phyloP scores from a whole-genome alignment of 1,140 invertebrate species.

The Formica selysi region DNA sequence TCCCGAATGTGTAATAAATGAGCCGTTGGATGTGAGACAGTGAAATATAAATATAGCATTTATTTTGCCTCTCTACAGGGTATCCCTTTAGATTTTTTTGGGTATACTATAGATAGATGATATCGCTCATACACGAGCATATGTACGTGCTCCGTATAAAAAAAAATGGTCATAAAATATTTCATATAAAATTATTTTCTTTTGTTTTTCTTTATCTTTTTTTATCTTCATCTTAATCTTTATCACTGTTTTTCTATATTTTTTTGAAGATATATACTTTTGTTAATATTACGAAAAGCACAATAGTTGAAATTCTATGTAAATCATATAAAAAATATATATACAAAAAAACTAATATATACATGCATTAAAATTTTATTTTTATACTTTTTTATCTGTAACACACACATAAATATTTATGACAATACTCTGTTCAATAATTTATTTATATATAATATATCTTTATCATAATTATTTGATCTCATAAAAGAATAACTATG shows the following conservation, averaged over 20 bases:
- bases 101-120: not conserved
- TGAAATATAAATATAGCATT: not conserved
- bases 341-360: not conserved
- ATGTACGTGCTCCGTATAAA: not conserved
- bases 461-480: slow-evolving; percentile 2
- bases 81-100: not conserved
- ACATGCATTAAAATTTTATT: not conserved
- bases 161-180: not conserved
- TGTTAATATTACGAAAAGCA: not conserved
- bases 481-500: not conserved
- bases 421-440: not conserved
- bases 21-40: not conserved
- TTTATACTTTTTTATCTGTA: not conserved
- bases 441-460: too few species aligned
- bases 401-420: not conserved
- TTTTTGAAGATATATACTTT: not conserved
- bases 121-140: not conserved
- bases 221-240: not conserved
- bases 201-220: too few species aligned
- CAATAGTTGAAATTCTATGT: not conserved
- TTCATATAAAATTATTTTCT: not conserved
- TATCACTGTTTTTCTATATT: too few species aligned
- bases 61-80: not conserved
- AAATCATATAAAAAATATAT: not conserved
- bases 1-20: not conserved